Conservation (phyloP, 2,113 vertebrate species). For the Psilopsiagon aymara region DNA sequence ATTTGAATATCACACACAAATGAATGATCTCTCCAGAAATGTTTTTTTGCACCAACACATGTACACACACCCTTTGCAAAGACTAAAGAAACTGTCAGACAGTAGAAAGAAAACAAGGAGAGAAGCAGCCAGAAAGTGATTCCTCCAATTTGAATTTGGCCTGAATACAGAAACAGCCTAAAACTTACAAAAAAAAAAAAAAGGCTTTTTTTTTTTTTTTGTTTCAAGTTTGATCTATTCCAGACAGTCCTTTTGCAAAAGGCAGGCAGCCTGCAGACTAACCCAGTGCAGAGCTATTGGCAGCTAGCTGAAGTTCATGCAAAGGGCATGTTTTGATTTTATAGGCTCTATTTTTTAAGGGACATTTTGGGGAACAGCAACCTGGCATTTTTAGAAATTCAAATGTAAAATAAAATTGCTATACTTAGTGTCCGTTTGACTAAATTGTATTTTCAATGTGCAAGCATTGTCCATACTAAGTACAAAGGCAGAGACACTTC, state of each 20-base stretch:
- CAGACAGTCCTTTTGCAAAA: neutral
- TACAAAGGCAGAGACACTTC: conserved; percentile 22
- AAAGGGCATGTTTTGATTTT: conserved; percentile 24
- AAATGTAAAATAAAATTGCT: conserved; percentile 59
- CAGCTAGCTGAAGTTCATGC: neutral
- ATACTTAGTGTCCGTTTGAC: neutral
- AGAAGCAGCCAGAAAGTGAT: neutral
- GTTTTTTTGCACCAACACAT: neutral
- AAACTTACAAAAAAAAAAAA: neutral
- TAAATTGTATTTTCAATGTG: conserved; percentile 46
- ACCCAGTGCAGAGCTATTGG: neutral
- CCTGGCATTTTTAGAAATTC: conserved; percentile 55
- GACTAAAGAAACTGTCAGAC: neutral
- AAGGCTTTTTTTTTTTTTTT: neutral
- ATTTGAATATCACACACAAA: neutral
- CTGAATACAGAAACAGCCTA: neutral
- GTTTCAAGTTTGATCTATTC: neutral
- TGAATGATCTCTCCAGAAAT: neutral
- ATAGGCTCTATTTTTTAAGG: conserved; percentile 26
- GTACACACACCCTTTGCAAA: neutral
- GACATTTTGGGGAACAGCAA: neutral
- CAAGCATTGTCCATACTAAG: conserved; percentile 1
- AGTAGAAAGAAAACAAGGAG: neutral
- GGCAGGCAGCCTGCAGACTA: neutral
- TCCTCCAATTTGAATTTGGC: neutral